These are phyloP conservation scores for Diadegma fenestrale DNA, from an alignment of 2,888 invertebrate genomes.

Conservation along the genomic window DNA sequence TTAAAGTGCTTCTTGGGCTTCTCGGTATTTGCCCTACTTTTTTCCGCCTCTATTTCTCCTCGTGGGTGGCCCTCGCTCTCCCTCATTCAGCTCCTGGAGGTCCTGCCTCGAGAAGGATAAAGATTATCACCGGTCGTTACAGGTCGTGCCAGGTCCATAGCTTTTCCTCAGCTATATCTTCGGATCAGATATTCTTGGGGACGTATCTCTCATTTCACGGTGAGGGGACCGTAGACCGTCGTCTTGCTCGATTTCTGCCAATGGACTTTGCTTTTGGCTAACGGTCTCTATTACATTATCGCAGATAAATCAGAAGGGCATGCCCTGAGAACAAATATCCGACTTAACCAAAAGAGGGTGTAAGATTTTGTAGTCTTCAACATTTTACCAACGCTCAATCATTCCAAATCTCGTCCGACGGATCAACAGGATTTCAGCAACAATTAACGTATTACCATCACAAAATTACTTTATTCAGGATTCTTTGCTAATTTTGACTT, in stretches of 20 bases:
- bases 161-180: conserved; percentile 40
- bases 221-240: conserved; percentile 7
- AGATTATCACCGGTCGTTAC: conserved; percentile 57
- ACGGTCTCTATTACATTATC: conserved; percentile 47
- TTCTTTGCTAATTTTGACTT: too few relatives aligned
- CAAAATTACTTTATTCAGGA: too few relatives aligned
- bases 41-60: conserved; percentile 1
- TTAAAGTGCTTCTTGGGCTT: conserved; percentile 32
- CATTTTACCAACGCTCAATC: not conserved
- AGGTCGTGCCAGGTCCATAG: conserved; percentile 56
- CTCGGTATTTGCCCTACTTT: conserved; percentile 37
- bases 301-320: conserved; percentile 33
- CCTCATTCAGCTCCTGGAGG: conserved; percentile 1
- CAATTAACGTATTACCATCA: not conserved
- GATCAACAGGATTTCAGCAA: not conserved
- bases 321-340: conserved; percentile 31
- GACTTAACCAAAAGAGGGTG: conserved; percentile 17
- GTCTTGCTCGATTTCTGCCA: conserved; percentile 36
- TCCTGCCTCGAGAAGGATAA: conserved; percentile 33
- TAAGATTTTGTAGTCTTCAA: conserved; percentile 14
- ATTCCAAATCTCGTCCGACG: not conserved
- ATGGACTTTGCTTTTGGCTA: conserved; percentile 32
- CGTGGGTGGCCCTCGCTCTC: conserved; percentile 1
- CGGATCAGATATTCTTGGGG: conserved; percentile 47
- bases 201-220: conserved; percentile 50